A percentile compares a stretch with the other conserved stretches of the same genome.
phyloP scores from a whole-genome alignment of 1,140 invertebrate genomes.

The Aphelinus atriplicis region DNA sequence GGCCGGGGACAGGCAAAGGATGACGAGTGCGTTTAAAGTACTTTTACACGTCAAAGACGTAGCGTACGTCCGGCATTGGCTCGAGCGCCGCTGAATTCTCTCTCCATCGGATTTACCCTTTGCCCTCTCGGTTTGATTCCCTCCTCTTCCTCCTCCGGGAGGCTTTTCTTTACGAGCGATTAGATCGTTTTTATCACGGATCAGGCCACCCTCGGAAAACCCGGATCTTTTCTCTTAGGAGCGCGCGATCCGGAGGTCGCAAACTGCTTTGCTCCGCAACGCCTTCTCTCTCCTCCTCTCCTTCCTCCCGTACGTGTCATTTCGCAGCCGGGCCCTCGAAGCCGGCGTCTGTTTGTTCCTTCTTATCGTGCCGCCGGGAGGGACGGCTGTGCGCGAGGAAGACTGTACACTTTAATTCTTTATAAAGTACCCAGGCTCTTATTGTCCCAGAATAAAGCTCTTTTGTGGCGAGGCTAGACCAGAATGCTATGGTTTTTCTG shows the following conservation, averaged over 20 bases:
- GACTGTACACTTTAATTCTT: constrained; percentile 26
- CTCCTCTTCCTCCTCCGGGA: background rate
- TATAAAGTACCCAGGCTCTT: constrained; percentile 16
- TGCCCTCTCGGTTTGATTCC: background rate
- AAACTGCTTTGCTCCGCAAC: constrained; percentile 5
- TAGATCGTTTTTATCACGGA: constrained; percentile 32
- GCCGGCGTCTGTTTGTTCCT: background rate
- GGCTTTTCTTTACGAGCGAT: constrained; percentile 28
- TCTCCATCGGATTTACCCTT: constrained; percentile 13
- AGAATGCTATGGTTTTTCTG: too few species aligned
- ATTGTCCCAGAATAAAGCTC: background rate
- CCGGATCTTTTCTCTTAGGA: constrained; percentile 6
- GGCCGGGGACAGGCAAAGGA: background rate
- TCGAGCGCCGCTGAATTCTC: constrained; percentile 4
- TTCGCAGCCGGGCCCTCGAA: too few species aligned
- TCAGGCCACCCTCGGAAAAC: background rate
- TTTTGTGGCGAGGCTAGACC: too few species aligned
- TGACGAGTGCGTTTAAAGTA: background rate
- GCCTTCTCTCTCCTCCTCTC: too few species aligned
- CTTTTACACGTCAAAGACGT: constrained; percentile 24
- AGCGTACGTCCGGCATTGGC: too few species aligned
- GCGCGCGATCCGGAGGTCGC: constrained; percentile 25
- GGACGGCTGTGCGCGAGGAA: background rate
- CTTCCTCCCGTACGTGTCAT: too few species aligned
- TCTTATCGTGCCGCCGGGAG: constrained; percentile 3